Conservation (phyloP, 2,888 invertebrate genomes). For the Coenonympha arcania region DNA sequence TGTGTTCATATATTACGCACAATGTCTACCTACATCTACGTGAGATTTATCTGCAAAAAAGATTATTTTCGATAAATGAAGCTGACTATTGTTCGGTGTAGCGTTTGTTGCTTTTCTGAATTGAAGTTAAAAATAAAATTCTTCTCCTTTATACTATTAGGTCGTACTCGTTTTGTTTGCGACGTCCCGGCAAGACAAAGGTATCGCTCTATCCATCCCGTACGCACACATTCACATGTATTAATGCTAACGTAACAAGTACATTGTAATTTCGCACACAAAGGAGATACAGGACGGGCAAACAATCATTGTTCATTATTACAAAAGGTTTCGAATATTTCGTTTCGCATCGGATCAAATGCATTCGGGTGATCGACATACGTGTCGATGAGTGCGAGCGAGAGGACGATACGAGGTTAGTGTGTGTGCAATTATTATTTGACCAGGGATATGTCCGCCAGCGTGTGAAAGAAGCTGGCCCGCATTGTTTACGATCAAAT, state of each 20-base stretch:
- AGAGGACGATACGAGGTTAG: slow-evolving; percentile 39
- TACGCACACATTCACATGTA: slow-evolving; percentile 62
- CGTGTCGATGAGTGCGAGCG: slow-evolving; percentile 54
- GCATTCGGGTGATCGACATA: slow-evolving; percentile 60
- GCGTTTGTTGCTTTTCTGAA: slow-evolving; percentile 72
- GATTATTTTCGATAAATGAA: slow-evolving; percentile 72
- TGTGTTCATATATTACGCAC: slow-evolving; percentile 38
- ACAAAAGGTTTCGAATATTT: slow-evolving; percentile 73
- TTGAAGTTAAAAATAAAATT: slow-evolving; percentile 74
- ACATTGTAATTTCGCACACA: slow-evolving; percentile 74
- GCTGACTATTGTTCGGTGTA: slow-evolving; percentile 65
- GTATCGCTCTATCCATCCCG: slow-evolving; percentile 69
- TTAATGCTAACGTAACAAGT: slow-evolving; percentile 70
- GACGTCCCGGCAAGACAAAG: slow-evolving; percentile 72
- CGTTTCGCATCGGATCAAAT: slow-evolving; percentile 72
- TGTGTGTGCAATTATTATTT: slow-evolving; percentile 73
- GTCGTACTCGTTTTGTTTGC: slow-evolving; percentile 71
- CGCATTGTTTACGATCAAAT: slow-evolving; percentile 72
- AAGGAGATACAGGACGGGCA: slow-evolving; percentile 71
- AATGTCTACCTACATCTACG: slow-evolving; percentile 63
- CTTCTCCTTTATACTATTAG: slow-evolving; percentile 72
- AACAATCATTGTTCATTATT: slow-evolving; percentile 75
- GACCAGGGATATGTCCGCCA: slow-evolving; percentile 71
- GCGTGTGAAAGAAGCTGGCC: slow-evolving; percentile 71
- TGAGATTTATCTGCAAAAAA: slow-evolving; percentile 73